Conservation (phyloP, 2,797 vertebrate species). For the Tarsius wallacei region DNA sequence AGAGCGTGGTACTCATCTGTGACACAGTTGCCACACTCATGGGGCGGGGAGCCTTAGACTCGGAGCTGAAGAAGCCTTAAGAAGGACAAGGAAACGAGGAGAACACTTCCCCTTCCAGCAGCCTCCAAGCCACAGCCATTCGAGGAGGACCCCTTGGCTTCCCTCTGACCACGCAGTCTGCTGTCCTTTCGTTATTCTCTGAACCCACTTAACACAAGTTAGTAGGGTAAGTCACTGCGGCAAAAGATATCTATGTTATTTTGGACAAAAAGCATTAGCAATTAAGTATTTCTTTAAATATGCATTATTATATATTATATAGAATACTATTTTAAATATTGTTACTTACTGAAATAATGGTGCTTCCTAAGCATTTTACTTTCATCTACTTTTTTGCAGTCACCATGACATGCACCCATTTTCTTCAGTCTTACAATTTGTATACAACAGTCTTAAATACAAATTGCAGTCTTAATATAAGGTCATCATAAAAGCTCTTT, state of each 20-base stretch:
- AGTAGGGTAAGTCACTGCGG: neutral
- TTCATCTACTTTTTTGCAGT: neutral
- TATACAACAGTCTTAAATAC: neutral
- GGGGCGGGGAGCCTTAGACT: neutral
- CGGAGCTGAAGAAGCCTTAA: neutral
- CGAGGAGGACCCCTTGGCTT: neutral
- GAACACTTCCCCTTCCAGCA: neutral
- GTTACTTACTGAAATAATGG: constrained; percentile 4
- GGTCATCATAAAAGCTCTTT: constrained; percentile 1
- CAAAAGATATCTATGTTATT: neutral
- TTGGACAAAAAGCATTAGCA: neutral
- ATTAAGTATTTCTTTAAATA: neutral
- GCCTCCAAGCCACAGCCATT: neutral
- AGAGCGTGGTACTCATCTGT: neutral
- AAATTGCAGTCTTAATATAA: neutral
- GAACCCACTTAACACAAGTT: neutral
- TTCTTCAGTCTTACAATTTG: constrained; percentile 6
- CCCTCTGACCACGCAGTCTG: neutral
- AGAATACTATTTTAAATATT: constrained; percentile 1
- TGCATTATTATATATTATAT: no score
- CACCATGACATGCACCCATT: neutral
- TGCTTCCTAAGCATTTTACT: neutral
- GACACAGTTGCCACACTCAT: constrained; percentile 47
- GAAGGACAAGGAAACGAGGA: neutral
- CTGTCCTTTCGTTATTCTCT: neutral